These are phyloP conservation scores for Buceros bicornis DNA, from an alignment of 2,797 vertebrate genomes.

Conservation along the genomic window DNA sequence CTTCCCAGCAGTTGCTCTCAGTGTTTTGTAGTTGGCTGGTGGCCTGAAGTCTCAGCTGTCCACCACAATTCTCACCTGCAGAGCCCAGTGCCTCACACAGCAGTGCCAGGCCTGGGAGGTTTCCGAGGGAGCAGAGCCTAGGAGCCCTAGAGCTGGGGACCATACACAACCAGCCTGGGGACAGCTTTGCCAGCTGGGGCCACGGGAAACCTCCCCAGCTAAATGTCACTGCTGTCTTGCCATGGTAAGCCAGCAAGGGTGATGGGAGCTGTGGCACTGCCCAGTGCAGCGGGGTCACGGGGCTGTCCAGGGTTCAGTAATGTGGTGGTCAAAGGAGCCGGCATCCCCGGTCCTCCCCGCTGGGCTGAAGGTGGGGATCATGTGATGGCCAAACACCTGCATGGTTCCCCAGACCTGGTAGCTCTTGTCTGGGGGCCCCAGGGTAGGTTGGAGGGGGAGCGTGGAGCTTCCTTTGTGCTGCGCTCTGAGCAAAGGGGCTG, in stretches of 20 bases:
- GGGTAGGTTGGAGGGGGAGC: neutral
- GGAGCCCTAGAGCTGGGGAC: neutral
- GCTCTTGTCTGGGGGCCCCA: neutral
- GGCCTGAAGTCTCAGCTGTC: neutral
- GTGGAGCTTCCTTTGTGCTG: neutral
- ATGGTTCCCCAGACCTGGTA: neutral
- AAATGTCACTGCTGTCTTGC: neutral
- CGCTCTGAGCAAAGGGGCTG: neutral
- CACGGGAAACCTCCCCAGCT: neutral
- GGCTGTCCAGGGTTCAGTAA: neutral
- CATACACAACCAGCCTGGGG: accelerated
- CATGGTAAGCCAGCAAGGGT: neutral
- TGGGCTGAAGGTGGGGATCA: neutral
- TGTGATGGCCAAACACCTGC: accelerated
- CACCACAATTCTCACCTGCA: neutral
- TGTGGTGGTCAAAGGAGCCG: accelerated
- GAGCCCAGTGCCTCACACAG: accelerated
- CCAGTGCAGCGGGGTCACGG: accelerated
- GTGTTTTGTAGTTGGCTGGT: neutral
- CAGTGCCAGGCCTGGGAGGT: neutral
- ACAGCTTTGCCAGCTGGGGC: neutral
- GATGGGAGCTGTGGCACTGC: neutral
- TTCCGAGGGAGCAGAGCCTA: neutral
- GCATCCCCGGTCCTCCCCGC: neutral
- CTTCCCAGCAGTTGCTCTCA: neutral